Evolutionary conservation across 2,797 vertebrate genomes (phyloP).

Genomic region (Odontamblyopus rebecca): DNA sequence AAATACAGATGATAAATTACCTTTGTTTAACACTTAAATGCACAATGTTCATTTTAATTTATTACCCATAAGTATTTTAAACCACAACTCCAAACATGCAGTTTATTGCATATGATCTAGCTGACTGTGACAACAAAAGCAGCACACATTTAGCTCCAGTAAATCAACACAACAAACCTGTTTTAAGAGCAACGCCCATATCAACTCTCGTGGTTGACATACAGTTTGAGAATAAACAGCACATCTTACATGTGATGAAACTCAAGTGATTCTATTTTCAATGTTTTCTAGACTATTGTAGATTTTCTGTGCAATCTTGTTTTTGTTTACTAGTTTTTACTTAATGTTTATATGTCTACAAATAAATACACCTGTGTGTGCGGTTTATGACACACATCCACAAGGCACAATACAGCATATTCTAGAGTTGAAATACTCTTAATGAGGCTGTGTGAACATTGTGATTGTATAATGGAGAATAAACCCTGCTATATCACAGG

Average conservation of each 20-base stretch:
- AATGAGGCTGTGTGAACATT: background rate
- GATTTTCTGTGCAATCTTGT: background rate
- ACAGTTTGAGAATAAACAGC: background rate
- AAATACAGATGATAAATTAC: background rate
- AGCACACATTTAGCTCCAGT: conserved; percentile 59
- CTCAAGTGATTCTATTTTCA: background rate
- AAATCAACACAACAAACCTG: conserved; percentile 56
- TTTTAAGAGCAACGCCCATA: conserved; percentile 40
- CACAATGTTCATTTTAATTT: background rate
- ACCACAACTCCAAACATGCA: conserved; percentile 27
- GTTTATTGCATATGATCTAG: conserved; percentile 32
- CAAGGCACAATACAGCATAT: background rate
- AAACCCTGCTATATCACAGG: background rate
- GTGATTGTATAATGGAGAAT: background rate
- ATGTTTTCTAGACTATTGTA: background rate
- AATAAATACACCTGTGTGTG: background rate
- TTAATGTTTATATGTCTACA: background rate
- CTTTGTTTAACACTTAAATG: background rate
- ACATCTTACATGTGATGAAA: conserved; percentile 1
- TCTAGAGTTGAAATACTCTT: background rate
- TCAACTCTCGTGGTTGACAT: conserved; percentile 18
- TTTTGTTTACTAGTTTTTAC: background rate
- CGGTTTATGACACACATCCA: background rate
- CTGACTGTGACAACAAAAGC: conserved; percentile 29
- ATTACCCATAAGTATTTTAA: conserved; percentile 17